These are phyloP conservation scores for Bilobella aurantiaca DNA, from an alignment of 1,140 invertebrate genomes.

Conservation along the genomic window DNA sequence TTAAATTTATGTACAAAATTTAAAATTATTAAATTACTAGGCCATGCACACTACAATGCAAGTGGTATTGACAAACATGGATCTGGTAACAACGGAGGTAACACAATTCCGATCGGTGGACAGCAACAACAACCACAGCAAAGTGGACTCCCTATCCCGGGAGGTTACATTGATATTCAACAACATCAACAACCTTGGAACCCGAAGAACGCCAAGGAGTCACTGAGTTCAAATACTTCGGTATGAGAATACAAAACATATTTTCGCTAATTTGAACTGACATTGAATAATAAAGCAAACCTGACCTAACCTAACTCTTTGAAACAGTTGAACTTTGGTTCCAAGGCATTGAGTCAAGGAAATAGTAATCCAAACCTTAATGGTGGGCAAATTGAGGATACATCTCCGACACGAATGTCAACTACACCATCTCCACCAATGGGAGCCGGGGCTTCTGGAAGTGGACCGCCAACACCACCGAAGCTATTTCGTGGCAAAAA, in stretches of 20 bases:
- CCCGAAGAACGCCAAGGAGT: constrained; percentile 32
- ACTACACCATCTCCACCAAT: constrained; percentile 34
- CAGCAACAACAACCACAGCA: too few relatives aligned
- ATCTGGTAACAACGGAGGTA: not conserved
- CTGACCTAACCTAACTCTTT: not conserved
- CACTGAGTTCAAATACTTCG: constrained; percentile 28
- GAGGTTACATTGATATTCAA: not conserved
- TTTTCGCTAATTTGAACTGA: not conserved
- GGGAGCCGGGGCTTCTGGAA: constrained; percentile 30
- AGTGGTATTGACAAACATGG: not conserved
- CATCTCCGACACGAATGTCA: constrained; percentile 30
- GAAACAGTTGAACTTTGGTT: constrained; percentile 30
- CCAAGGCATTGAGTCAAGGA: constrained; percentile 20
- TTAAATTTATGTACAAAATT: not conserved
- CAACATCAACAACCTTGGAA: constrained; percentile 38
- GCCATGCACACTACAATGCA: constrained; percentile 7
- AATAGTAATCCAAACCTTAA: constrained; percentile 5
- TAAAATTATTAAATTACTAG: not conserved
- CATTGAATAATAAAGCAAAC: too few relatives aligned
- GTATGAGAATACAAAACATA: too few relatives aligned
- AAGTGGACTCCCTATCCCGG: not conserved
- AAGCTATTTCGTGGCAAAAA: constrained; percentile 38
- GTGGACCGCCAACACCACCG: constrained; percentile 34
- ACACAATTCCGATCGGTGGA: not conserved
- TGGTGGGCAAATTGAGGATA: constrained; percentile 17